phyloP scores from a whole-genome alignment of 2,888 invertebrate species.

The Acrobasis consociella region DNA sequence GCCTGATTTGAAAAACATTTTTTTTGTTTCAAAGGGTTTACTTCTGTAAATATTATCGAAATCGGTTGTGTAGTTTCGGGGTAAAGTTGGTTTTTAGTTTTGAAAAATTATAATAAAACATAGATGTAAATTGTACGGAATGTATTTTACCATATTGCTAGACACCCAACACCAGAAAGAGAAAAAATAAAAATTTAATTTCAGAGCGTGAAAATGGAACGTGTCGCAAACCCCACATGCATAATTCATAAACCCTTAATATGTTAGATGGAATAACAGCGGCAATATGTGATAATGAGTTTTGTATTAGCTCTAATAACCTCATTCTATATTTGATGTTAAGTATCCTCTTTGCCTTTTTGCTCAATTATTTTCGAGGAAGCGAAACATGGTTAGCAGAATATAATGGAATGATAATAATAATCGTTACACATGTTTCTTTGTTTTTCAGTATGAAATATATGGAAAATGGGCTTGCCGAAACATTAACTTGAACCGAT shows the following conservation, averaged over 20 bases:
- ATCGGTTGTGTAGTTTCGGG: too few species aligned
- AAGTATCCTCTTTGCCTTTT: neutral
- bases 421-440: too few species aligned
- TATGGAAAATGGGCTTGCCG: too few species aligned
- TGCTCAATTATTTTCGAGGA: constrained; percentile 19
- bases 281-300: neutral
- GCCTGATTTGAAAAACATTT: too few species aligned
- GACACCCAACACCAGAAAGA: neutral
- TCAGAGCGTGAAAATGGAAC: neutral
- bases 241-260: constrained; percentile 1
- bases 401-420: neutral
- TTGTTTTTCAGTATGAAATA: too few species aligned
- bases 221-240: neutral
- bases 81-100: too few species aligned
- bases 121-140: neutral
- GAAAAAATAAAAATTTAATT: neutral
- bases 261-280: neutral
- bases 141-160: neutral
- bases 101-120: too few species aligned
- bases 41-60: too few species aligned
- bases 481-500: too few species aligned
- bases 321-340: neutral
- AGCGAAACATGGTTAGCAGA: neutral
- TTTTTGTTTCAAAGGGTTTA: too few species aligned
- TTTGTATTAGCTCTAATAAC: neutral